Evolutionary conservation across 1,140 invertebrate species (phyloP).

Genomic region (Drosophila fuyamai): DNA sequence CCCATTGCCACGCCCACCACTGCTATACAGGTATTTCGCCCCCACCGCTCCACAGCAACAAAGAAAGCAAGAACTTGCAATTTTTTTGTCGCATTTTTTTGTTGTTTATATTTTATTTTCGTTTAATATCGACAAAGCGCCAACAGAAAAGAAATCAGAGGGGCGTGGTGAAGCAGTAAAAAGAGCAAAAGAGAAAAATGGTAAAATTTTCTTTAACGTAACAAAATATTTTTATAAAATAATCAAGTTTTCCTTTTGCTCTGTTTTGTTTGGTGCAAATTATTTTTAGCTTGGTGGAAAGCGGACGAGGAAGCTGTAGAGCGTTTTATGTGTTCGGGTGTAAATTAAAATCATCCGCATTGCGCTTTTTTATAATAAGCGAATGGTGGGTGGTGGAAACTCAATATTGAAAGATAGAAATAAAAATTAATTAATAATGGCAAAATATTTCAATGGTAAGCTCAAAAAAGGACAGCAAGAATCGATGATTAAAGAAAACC

Average conservation of each 20-base stretch:
- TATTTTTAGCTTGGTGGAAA: slow-evolving; percentile 51
- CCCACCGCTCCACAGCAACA: slow-evolving; percentile 13
- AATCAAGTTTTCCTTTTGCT: slow-evolving; percentile 70
- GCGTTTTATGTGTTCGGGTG: slow-evolving; percentile 28
- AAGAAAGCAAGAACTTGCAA: slow-evolving; percentile 44
- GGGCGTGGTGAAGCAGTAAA: slow-evolving; percentile 10
- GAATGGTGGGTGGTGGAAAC: slow-evolving; percentile 10
- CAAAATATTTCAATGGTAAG: slow-evolving; percentile 31
- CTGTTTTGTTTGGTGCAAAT: slow-evolving; percentile 69
- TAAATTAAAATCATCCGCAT: slow-evolving; percentile 58
- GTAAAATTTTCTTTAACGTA: slow-evolving; percentile 70
- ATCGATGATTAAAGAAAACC: slow-evolving; percentile 31
- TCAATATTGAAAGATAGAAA: slow-evolving; percentile 49
- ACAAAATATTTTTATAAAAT: slow-evolving; percentile 81
- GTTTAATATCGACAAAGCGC: slow-evolving; percentile 72
- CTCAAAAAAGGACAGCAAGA: slow-evolving; percentile 1
- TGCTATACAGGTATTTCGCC: slow-evolving; percentile 39
- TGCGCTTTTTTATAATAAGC: slow-evolving; percentile 36
- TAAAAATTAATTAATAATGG: slow-evolving; percentile 58
- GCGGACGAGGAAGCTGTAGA: background rate
- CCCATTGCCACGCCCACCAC: slow-evolving; percentile 5
- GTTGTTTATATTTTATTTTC: slow-evolving; percentile 66
- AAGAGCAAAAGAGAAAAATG: slow-evolving; percentile 35
- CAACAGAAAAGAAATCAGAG: slow-evolving; percentile 43
- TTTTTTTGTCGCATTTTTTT: slow-evolving; percentile 63